These are phyloP conservation scores for Plecturocebus donacophilus DNA, from an alignment of 2,113 vertebrate genomes.

Conservation along the genomic window DNA sequence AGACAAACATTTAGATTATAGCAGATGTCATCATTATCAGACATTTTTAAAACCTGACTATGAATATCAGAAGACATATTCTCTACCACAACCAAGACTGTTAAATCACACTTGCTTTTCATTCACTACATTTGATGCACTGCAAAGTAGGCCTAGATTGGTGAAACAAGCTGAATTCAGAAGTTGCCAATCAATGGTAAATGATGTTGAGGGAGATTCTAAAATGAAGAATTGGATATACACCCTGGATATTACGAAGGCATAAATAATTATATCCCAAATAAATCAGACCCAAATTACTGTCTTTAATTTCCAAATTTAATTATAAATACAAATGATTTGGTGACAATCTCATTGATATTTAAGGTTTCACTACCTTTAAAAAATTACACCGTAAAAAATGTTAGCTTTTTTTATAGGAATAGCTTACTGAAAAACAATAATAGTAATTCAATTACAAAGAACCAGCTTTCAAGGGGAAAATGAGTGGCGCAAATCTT, in stretches of 20 bases:
- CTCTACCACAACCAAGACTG: not conserved
- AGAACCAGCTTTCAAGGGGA: not conserved
- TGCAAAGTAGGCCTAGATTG: not conserved
- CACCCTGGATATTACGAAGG: not conserved
- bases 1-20: not conserved
- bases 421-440: conserved; percentile 19
- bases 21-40: not conserved
- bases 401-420: not conserved
- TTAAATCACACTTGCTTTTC: not conserved
- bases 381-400: not conserved
- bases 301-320: conserved; percentile 29
- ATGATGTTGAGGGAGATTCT: not conserved
- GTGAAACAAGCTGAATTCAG: not conserved
- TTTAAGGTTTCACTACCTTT: not conserved
- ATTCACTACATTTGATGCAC: not conserved
- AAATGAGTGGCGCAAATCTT: not conserved
- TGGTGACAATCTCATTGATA: not conserved
- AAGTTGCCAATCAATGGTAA: not conserved
- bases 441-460: not conserved
- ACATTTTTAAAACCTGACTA: not conserved
- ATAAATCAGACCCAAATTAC: not conserved
- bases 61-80: not conserved
- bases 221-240: conserved; percentile 9
- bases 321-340: conserved; percentile 20
- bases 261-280: not conserved